Base-by-base conservation (phyloP, 2,113 vertebrate genomes). In the Brachionichthys hirsutus region DNA sequence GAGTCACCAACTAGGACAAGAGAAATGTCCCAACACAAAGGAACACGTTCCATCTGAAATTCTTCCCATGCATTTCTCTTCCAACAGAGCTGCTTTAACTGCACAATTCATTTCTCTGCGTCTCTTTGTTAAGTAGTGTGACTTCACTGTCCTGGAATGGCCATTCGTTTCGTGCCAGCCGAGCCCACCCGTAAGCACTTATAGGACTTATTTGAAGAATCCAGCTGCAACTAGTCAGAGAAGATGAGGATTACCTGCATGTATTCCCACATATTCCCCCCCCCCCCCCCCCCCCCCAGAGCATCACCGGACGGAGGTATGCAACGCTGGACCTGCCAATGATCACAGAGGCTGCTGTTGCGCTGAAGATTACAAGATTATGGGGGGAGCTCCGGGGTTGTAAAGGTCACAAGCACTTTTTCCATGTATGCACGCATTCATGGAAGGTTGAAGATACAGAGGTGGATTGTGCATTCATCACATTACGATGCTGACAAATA, bases 291-390 rank as follows among this genome's bases (percentile, higher is more conserved):
- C 40, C 24, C 24, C 62, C 47, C 40, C n/a, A 3, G 38, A 73
- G 72, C 62, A 10, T 70, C 57, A 38, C 63, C 53, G 16, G 43
- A 79, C 64, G 69, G 80, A 81, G 63, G 75, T 71, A 75, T 83
- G 85, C 70, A 61, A 54, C 43, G 11, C 35, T 17, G n/a, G 67
- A 75, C 49, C 75, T 67, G 79, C 84, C 75, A 83, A 44, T 59
- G 77, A 89, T 88, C 82, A 84, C 81, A 87, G 76, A 77, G 63
- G 45, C 76, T 62, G 73, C 72, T 81, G 79, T 83, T 85, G 71
- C 70, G n/a, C 58, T 72, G 62, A 64, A 87, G 78, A 87, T 85
- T 86, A 88, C 20, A 51, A 78, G 85, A 87, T 88, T 85, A 85
- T 48, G 38, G 44, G 55, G 65, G 45, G 48, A 57, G 24, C 8